phyloP scores from a whole-genome alignment of 2,113 vertebrate genomes.

The Aegotheles bennettii region DNA sequence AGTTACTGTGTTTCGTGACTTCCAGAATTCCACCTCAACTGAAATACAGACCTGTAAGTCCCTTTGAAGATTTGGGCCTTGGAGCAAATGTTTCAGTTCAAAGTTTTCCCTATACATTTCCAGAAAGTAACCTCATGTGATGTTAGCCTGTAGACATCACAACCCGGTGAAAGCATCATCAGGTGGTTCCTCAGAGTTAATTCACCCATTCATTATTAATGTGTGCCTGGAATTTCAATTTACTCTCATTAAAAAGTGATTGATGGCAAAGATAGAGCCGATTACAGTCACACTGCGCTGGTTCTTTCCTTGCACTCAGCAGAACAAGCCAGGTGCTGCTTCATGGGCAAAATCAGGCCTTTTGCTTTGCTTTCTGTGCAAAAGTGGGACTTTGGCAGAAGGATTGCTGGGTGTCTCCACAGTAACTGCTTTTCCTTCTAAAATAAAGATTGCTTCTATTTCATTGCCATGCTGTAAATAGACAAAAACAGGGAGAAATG shows the following conservation, averaged over 20 bases:
- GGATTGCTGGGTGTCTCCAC: neutral
- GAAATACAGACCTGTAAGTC: rapidly evolving
- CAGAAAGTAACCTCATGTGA: neutral
- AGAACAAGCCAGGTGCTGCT: neutral
- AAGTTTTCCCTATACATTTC: neutral
- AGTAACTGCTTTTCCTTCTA: neutral
- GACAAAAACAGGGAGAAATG: neutral
- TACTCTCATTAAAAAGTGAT: constrained; percentile 63
- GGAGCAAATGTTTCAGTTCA: neutral
- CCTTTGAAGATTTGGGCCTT: neutral
- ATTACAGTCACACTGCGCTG: neutral
- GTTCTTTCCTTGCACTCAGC: constrained; percentile 12
- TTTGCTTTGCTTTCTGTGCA: neutral
- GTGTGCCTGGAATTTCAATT: constrained; percentile 67
- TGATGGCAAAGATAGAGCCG: constrained; percentile 49
- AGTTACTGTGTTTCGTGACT: neutral
- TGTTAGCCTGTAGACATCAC: neutral
- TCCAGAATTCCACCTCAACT: neutral
- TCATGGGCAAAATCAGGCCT: neutral
- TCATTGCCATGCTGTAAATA: neutral
- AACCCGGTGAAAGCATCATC: constrained; percentile 30
- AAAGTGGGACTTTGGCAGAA: neutral
- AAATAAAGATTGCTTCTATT: neutral
- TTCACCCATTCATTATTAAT: constrained; percentile 68
- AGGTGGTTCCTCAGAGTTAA: constrained; percentile 54